phyloP scores from a whole-genome alignment of 2,797 vertebrate species.

The Thunnus albacares region DNA sequence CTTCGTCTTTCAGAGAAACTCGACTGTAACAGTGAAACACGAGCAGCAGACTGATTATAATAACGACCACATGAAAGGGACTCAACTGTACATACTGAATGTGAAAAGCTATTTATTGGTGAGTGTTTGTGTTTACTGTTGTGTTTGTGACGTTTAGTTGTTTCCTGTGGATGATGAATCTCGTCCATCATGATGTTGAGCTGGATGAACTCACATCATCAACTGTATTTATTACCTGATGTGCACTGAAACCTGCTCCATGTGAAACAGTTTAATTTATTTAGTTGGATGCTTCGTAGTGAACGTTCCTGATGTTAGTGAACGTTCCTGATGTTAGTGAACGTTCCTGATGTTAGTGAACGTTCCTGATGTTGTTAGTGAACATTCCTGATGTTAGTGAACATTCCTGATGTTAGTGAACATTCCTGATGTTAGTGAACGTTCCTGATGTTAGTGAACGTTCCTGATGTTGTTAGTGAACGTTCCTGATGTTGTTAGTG shows the following conservation, averaged over 20 bases:
- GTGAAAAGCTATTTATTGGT: slow-evolving; percentile 69
- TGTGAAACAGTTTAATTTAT: slow-evolving; percentile 42
- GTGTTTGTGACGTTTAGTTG: slow-evolving; percentile 30
- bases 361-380: too few species aligned
- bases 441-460: too few species aligned
- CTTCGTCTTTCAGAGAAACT: neutral
- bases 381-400: too few species aligned
- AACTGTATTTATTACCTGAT: slow-evolving; percentile 17
- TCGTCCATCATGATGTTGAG: neutral
- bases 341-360: too few species aligned
- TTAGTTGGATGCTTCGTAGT: slow-evolving; percentile 46
- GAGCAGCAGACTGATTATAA: neutral
- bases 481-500: too few species aligned
- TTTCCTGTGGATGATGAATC: neutral
- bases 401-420: too few species aligned
- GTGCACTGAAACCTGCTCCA: slow-evolving; percentile 46
- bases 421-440: too few species aligned
- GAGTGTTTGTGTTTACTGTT: slow-evolving; percentile 49
- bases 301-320: slow-evolving; percentile 22
- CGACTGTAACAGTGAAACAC: neutral
- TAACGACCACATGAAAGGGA: slow-evolving; percentile 18
- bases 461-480: too few species aligned
- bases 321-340: too few species aligned
- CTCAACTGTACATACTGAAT: slow-evolving; percentile 42
- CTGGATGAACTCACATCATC: neutral